These are phyloP conservation scores for Atherinosoma microstoma DNA, from an alignment of 2,797 vertebrate species.

Conservation along the genomic window DNA sequence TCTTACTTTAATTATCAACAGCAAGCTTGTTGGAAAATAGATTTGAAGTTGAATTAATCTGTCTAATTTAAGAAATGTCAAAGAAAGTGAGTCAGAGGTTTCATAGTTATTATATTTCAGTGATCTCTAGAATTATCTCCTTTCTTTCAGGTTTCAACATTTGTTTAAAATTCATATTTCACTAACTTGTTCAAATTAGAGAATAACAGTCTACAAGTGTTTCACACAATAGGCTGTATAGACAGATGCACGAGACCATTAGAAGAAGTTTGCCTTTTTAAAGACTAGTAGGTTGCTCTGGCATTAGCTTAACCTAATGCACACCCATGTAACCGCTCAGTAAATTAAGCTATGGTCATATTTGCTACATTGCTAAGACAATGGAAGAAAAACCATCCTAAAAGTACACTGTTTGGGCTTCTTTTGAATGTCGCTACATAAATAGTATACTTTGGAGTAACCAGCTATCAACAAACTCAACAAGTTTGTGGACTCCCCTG, in stretches of 20 bases:
- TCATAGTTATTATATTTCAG: background rate
- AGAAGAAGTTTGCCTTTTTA: background rate
- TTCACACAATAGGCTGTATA: background rate
- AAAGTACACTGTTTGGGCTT: background rate
- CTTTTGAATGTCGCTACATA: too few species aligned
- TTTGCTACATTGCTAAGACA: too few species aligned
- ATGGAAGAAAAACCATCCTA: too few species aligned
- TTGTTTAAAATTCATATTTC: background rate
- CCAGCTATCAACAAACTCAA: background rate
- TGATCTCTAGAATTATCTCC: background rate
- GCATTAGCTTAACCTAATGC: too few species aligned
- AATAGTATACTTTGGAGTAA: background rate
- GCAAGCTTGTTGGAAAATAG: slow-evolving; percentile 1
- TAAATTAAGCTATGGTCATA: too few species aligned
- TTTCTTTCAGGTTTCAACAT: background rate
- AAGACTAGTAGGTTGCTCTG: too few species aligned
- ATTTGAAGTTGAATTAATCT: slow-evolving; percentile 8
- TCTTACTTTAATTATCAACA: slow-evolving; percentile 25
- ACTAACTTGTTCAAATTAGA: too few species aligned
- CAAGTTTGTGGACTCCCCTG: background rate
- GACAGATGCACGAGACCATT: background rate
- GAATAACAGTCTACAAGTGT: background rate
- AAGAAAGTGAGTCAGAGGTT: background rate
- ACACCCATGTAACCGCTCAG: too few species aligned
- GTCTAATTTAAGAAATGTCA: background rate